Base-by-base conservation (phyloP, 2,888 invertebrate species). In the Lucinisca nassula region DNA sequence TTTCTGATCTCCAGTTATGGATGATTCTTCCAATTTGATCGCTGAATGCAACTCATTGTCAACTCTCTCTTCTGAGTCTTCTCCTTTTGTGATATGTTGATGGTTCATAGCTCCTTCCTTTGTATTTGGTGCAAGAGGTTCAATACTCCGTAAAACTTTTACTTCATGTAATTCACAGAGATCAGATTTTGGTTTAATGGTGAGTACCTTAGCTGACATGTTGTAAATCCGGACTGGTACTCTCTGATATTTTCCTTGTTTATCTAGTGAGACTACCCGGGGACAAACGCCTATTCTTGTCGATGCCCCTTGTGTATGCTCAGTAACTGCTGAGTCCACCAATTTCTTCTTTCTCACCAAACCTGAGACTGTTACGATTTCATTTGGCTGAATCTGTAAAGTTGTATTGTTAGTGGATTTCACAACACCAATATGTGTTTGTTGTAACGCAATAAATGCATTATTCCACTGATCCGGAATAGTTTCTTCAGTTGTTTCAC, bases 251-350 rank as follows among this genome's bases (percentile, higher is more conserved):
- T 58, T 58, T n/a, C 10, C 27, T 12, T 8, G 6, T 58, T 27
- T 27, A 14, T 67, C 30, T 27, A 67, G 27, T 6, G 67, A 67
- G 35, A 67, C 67, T 17, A 67, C 35, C 10, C 67, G 67, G 51
- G 67, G 67, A 67, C 67, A 67, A 30, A 67, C 67, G 30, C 67
- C 67, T 32, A 67, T 67, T 35, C 67, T 14, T 67, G 67, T 14
- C 35, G 67, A 67, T 17, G 67, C 35, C 27, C 32, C 35, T 30
- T 30, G 30, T 27, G 67, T 32, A 8, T 67, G 35, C n/a, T 67
- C 67, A 32, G 30, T 67, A 12, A 58, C 27, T 8, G 67, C 67
- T n/a, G 67, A 32, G 32, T 30, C 67, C 30, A 67, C 67, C 8
- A 4, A 27, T 32, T 4, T 10, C 27, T 67, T 30, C 30, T 30